Conservation (phyloP, 1,140 invertebrate genomes). For the Dendrolimus punctatus region DNA sequence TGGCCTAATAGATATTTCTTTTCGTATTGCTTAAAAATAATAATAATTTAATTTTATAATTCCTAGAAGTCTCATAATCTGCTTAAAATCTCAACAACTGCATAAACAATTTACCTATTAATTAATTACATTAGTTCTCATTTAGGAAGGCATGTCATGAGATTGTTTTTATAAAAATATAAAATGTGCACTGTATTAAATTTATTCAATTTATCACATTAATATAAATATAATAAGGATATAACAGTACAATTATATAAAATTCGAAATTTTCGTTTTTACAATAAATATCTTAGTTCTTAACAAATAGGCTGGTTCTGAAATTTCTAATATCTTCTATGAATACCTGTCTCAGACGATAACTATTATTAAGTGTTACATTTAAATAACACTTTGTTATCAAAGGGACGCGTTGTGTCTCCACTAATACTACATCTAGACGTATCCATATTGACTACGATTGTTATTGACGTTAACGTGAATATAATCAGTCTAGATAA, state of each 20-base stretch:
- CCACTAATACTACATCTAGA: no score
- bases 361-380: no score
- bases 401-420: no score
- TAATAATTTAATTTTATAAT: constrained; percentile 63
- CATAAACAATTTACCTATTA: constrained; percentile 24
- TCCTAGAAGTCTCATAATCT: constrained; percentile 46
- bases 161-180: constrained; percentile 47
- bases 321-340: no score
- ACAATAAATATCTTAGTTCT: background rate
- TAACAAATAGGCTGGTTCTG: no score
- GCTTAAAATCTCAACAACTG: constrained; percentile 36
- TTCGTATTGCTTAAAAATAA: constrained; percentile 48
- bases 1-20: constrained; percentile 49
- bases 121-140: constrained; percentile 30
- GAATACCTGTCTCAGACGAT: no score
- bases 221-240: constrained; percentile 17
- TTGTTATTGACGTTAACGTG: no score
- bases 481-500: no score
- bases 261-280: no score
- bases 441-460: no score
- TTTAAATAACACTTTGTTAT: no score
- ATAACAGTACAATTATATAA: no score
- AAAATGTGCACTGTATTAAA: constrained; percentile 25
- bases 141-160: constrained; percentile 41
- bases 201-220: constrained; percentile 37